Conservation (phyloP, 2,797 vertebrate species). For the Tapirus indicus region DNA sequence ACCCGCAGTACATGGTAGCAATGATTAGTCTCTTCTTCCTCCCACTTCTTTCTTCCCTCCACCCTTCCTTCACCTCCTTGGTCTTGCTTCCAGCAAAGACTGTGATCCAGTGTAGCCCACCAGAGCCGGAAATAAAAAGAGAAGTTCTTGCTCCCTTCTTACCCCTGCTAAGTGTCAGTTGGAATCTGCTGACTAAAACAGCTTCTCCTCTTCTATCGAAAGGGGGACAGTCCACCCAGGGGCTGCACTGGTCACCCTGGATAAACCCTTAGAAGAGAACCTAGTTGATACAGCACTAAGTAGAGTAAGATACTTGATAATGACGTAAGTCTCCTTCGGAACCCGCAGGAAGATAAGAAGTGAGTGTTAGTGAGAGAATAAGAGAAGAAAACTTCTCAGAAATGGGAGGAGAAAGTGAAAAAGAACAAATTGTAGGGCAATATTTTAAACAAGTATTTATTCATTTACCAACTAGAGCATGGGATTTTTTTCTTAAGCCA, state of each 20-base stretch:
- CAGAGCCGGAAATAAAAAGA: neutral
- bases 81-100: neutral
- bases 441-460: neutral
- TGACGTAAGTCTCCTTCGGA: neutral
- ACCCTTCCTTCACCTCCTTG: neutral
- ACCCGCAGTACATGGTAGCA: neutral
- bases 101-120: neutral
- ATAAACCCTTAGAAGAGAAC: neutral
- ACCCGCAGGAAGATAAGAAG: neutral
- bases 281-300: neutral
- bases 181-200: neutral
- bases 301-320: neutral
- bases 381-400: neutral
- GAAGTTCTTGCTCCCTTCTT: neutral
- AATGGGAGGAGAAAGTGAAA: neutral
- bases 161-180: neutral
- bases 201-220: neutral
- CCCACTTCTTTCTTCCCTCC: neutral
- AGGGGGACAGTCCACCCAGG: neutral
- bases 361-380: neutral
- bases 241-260: neutral
- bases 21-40: neutral
- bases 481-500: neutral
- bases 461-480: constrained; percentile 34
- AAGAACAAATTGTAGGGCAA: neutral